These are phyloP conservation scores for Machimus atricapillus DNA, from an alignment of 2,888 invertebrate species.

Conservation along the genomic window DNA sequence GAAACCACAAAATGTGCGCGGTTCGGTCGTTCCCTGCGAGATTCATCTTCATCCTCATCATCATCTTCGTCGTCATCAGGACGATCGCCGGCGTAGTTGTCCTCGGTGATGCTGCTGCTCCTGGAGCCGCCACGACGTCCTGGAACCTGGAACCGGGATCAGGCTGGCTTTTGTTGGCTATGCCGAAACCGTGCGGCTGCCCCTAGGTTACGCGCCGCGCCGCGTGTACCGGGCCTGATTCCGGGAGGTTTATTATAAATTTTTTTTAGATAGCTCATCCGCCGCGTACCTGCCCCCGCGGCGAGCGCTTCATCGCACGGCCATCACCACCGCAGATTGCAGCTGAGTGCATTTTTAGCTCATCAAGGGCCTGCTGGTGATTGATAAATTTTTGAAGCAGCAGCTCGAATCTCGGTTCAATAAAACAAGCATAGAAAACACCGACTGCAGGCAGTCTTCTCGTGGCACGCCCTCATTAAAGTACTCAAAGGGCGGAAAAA, in stretches of 20 bases:
- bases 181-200: not conserved
- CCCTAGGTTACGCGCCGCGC: not conserved
- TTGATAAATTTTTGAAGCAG: too few species aligned
- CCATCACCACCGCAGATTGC: not conserved
- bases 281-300: not conserved
- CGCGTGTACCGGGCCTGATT: not conserved
- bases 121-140: not conserved
- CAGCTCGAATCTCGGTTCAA: too few species aligned
- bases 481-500: too few species aligned
- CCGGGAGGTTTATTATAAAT: not conserved
- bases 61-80: not conserved
- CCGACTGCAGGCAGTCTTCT: too few species aligned
- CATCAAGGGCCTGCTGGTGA: too few species aligned
- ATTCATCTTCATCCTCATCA: constrained; percentile 33
- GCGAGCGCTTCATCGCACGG: not conserved
- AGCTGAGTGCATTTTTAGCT: not conserved
- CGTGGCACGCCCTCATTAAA: too few species aligned
- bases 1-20: constrained; percentile 49
- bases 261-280: not conserved
- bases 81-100: constrained; percentile 25
- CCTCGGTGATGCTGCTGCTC: not conserved
- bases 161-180: not conserved
- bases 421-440: too few species aligned
- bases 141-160: not conserved
- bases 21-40: constrained; percentile 42